A percentile compares a stretch with the other conserved stretches of the same genome.
These are phyloP conservation scores for Seira sanloemensis DNA, from an alignment of 2,888 invertebrate genomes.

Conservation along the genomic window DNA sequence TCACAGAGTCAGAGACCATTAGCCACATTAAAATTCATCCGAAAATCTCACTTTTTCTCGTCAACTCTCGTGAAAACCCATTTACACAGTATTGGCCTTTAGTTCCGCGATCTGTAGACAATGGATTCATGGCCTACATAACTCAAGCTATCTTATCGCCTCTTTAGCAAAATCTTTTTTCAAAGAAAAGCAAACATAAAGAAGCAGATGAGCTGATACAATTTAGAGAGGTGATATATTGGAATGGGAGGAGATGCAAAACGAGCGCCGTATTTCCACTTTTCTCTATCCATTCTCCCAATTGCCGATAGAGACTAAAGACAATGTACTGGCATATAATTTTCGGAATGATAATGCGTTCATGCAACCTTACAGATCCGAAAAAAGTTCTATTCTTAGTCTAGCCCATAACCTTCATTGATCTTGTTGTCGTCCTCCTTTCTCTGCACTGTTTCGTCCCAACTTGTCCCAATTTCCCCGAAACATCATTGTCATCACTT, in stretches of 20 bases:
- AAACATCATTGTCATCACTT: background rate
- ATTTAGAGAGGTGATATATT: background rate
- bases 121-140: slow-evolving; percentile 47
- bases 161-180: background rate
- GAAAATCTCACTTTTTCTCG: no score
- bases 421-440: slow-evolving; percentile 4
- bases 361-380: slow-evolving; percentile 25
- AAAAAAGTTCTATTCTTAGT: slow-evolving; percentile 49
- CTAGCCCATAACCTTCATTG: background rate
- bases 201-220: no score
- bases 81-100: background rate
- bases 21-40: background rate
- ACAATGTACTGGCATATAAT: no score
- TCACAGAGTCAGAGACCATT: background rate
- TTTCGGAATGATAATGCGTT: background rate
- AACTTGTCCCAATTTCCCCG: background rate
- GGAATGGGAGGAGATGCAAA: background rate
- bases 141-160: background rate
- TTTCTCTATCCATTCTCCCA: slow-evolving; percentile 30
- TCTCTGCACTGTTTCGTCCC: background rate
- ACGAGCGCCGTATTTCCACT: background rate
- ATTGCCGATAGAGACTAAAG: no score
- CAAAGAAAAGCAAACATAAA: no score
- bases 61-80: background rate
- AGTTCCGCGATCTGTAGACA: background rate